These are phyloP conservation scores for Strix uralensis DNA, from an alignment of 2,113 vertebrate genomes.

Conservation along the genomic window DNA sequence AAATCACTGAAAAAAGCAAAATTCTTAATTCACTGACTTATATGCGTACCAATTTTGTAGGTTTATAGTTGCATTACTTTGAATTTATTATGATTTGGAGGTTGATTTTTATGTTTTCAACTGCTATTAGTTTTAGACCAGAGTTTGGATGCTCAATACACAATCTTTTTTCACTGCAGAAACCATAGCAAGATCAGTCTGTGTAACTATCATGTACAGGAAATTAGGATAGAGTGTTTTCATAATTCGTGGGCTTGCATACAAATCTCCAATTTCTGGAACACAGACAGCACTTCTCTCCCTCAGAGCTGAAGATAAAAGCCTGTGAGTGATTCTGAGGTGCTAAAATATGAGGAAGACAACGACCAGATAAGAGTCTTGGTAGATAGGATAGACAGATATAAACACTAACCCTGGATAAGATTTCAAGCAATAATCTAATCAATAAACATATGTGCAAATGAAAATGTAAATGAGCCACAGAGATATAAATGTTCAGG, in stretches of 20 bases:
- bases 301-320: conserved; percentile 3
- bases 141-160: background rate
- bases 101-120: background rate
- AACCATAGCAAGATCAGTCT: conserved; percentile 1
- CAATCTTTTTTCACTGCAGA: background rate
- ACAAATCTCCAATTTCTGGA: conserved; percentile 27
- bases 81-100: background rate
- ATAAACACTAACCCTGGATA: conserved; percentile 1
- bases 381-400: background rate
- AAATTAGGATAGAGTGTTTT: conserved; percentile 33
- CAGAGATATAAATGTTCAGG: conserved; percentile 1
- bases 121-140: background rate
- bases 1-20: background rate
- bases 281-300: background rate
- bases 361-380: background rate
- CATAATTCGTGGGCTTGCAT: conserved; percentile 25
- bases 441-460: conserved; percentile 44
- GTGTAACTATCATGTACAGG: conserved; percentile 17
- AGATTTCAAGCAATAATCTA: conserved; percentile 35
- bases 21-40: background rate
- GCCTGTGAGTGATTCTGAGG: background rate
- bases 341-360: conserved; percentile 1
- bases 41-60: background rate
- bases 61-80: background rate
- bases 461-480: conserved; percentile 56